Conservation (phyloP, 2,797 vertebrate genomes). For the Enteromius anoplus region DNA sequence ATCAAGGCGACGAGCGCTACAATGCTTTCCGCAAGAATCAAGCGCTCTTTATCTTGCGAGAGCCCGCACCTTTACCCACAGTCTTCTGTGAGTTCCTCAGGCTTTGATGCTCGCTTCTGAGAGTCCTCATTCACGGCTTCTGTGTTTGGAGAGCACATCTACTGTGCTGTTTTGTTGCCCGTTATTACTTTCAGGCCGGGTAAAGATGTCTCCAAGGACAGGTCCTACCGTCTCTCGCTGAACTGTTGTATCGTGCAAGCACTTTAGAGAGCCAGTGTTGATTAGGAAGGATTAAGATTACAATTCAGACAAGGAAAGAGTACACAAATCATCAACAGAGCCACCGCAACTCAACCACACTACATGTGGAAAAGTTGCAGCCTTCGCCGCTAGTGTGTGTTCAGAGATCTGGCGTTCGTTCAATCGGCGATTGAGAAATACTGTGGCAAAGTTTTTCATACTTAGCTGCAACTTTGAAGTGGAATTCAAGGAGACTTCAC, state of each 20-base stretch:
- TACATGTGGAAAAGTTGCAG: slow-evolving; percentile 3
- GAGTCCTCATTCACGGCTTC: slow-evolving; percentile 49
- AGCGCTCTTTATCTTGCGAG: slow-evolving; percentile 64
- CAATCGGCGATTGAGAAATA: slow-evolving; percentile 35
- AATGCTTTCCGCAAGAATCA: slow-evolving; percentile 60
- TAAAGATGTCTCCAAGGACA: not conserved
- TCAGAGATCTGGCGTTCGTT: slow-evolving; percentile 57
- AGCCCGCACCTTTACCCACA: slow-evolving; percentile 59
- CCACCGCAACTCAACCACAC: not conserved
- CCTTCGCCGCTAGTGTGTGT: slow-evolving; percentile 23
- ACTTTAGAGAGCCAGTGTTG: not conserved
- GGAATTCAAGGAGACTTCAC: slow-evolving; percentile 63
- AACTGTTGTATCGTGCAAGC: not conserved
- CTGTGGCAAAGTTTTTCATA: slow-evolving; percentile 44
- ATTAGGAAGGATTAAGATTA: slow-evolving; percentile 22
- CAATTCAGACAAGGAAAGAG: slow-evolving; percentile 4
- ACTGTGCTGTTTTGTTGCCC: slow-evolving; percentile 39
- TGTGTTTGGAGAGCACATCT: slow-evolving; percentile 52
- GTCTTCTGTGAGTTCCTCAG: slow-evolving; percentile 54
- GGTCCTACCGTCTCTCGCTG: not conserved
- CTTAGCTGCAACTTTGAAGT: slow-evolving; percentile 59
- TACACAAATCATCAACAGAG: slow-evolving; percentile 11
- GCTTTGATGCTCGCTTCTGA: slow-evolving; percentile 65
- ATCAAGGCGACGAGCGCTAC: slow-evolving; percentile 50
- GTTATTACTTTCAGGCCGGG: slow-evolving; percentile 30